A percentile compares a stretch with the other conserved stretches of the same genome.
These are phyloP conservation scores for Ctenopoma multispine DNA, from an alignment of 2,797 vertebrate species.

Conservation along the genomic window DNA sequence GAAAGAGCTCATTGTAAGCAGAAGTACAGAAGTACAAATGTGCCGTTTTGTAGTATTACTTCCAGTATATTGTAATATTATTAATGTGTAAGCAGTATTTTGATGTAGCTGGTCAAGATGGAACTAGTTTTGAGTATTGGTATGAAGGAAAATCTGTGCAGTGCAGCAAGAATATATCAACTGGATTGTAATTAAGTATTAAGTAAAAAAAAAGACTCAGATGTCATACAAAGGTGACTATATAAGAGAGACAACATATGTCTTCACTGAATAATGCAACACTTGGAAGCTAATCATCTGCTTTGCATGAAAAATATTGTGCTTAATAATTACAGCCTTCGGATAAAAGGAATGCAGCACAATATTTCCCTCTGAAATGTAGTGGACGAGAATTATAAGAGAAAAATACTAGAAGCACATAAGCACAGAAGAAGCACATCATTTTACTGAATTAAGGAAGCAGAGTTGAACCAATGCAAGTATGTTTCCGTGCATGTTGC, in stretches of 20 bases:
- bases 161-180: background rate
- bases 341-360: background rate
- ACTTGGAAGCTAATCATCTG: background rate
- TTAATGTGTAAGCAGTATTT: background rate
- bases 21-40: background rate
- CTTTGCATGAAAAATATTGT: background rate
- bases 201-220: too few relatives aligned
- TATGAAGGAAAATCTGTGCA: background rate
- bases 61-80: background rate
- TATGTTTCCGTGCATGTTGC: background rate
- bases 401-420: background rate
- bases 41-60: background rate
- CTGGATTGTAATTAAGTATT: background rate
- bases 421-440: background rate
- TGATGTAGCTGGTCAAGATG: background rate
- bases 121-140: background rate
- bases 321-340: background rate
- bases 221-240: background rate
- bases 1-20: background rate
- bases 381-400: background rate
- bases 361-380: too few relatives aligned
- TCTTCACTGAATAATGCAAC: background rate
- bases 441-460: background rate
- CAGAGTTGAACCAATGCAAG: background rate
- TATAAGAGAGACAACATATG: background rate